Evolutionary conservation across 2,888 invertebrate genomes (phyloP).

Genomic region (Sminthurinus aureus): DNA sequence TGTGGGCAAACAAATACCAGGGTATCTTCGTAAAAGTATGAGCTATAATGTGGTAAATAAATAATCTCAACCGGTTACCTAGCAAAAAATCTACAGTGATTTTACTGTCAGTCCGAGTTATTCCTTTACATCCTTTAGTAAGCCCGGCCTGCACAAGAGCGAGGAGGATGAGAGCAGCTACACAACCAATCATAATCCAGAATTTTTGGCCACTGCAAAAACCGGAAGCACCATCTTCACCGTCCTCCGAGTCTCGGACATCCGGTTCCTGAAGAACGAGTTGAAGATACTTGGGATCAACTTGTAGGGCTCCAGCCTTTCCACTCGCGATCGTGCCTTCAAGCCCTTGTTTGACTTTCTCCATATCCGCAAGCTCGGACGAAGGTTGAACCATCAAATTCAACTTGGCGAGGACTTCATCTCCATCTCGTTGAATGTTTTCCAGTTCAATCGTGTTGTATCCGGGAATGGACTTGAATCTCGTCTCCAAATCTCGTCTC

Average conservation of each 20-base stretch:
- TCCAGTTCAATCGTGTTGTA: constrained; percentile 75
- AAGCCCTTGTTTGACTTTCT: constrained; percentile 69
- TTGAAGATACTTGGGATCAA: constrained; percentile 82
- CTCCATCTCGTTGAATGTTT: constrained; percentile 70
- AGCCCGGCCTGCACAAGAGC: constrained; percentile 84
- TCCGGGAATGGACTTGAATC: constrained; percentile 73
- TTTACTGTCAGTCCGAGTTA: too few relatives aligned
- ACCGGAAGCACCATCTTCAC: neutral
- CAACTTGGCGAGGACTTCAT: constrained; percentile 77
- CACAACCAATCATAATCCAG: constrained; percentile 83
- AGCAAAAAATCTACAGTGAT: neutral
- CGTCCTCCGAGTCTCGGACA: constrained; percentile 44
- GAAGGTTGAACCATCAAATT: constrained; percentile 77
- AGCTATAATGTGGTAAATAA: too few relatives aligned
- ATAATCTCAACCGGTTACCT: too few relatives aligned
- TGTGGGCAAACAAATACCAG: too few relatives aligned
- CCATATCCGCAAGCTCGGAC: constrained; percentile 64
- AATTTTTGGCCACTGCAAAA: constrained; percentile 64
- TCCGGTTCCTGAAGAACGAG: constrained; percentile 48
- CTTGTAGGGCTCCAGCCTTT: constrained; percentile 77
- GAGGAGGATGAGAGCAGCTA: constrained; percentile 79
- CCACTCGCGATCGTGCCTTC: constrained; percentile 76
- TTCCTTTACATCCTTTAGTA: too few relatives aligned
- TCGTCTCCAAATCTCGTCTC: constrained; percentile 71
- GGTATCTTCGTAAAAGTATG: too few relatives aligned